A percentile compares a stretch with the other conserved stretches of the same genome.
phyloP scores from a whole-genome alignment of 30 jellyfish, hydroid and myxozoan species.

The Aurelia coerulea region DNA sequence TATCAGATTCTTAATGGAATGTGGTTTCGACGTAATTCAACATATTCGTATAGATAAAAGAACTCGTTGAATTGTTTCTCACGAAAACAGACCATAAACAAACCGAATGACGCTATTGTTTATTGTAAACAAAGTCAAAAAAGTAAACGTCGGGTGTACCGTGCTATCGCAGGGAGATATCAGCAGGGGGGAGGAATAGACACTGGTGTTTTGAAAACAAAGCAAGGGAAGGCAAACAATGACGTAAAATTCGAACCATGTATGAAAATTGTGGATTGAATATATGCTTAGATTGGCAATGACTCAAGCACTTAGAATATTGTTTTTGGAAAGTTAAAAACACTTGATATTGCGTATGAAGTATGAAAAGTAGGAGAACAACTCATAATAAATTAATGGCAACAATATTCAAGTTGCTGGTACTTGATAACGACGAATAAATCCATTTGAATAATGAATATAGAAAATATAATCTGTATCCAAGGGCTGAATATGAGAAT shows the following conservation, averaged over 20 bases:
- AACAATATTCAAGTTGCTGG: neutral
- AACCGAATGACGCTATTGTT: slow-evolving; percentile 3
- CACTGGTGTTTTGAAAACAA: no score
- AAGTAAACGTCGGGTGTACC: slow-evolving; percentile 52
- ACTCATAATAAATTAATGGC: neutral
- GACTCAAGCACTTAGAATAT: no score
- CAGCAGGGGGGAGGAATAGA: slow-evolving; percentile 13
- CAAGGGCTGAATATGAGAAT: neutral
- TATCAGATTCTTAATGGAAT: slow-evolving; percentile 17
- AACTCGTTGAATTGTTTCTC: slow-evolving; percentile 43
- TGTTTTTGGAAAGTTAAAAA: no score
- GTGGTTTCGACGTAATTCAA: slow-evolving; percentile 28
- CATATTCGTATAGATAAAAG: slow-evolving; percentile 12
- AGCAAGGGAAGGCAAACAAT: no score
- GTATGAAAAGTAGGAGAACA: neutral
- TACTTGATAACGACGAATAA: neutral
- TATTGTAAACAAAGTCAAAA: slow-evolving; percentile 11
- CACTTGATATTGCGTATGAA: neutral
- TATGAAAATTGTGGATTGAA: no score
- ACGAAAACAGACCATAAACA: slow-evolving; percentile 30
- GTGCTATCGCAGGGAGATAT: slow-evolving; percentile 33
- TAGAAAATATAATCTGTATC: no score
- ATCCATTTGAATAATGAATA: no score
- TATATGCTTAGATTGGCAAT: no score
- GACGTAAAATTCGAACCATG: no score